Conservation (phyloP, 2,113 vertebrate species). For the Pteronura brasiliensis region DNA sequence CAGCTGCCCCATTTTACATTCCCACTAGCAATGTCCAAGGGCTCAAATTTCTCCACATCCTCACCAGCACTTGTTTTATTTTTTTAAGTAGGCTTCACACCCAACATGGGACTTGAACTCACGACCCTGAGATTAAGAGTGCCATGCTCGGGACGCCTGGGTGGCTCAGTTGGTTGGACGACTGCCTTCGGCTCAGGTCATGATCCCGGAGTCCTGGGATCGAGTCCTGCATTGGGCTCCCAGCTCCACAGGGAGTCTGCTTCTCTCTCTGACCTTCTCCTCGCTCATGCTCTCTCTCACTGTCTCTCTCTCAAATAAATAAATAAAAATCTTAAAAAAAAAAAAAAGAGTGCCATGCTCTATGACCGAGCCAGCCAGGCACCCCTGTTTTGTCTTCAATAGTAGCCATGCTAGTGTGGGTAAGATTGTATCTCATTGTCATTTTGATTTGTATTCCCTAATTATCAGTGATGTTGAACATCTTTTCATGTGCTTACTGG, state of each 20-base stretch:
- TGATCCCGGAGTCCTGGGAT: too few relatives aligned
- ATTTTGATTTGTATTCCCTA: background rate
- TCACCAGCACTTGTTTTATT: background rate
- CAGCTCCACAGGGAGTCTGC: too few relatives aligned
- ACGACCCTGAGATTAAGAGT: background rate
- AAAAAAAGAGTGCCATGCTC: background rate
- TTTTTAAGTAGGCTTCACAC: background rate
- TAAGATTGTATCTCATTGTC: background rate
- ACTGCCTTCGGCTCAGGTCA: too few relatives aligned
- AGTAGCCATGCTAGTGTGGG: background rate
- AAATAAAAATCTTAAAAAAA: too few relatives aligned
- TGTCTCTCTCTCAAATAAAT: too few relatives aligned
- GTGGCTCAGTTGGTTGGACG: too few relatives aligned
- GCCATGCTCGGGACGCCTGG: background rate
- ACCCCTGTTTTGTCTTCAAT: background rate
- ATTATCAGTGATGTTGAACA: background rate
- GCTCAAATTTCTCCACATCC: background rate
- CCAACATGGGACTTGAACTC: background rate
- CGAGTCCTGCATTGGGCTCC: too few relatives aligned
- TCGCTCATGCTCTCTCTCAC: too few relatives aligned
- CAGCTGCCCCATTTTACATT: background rate
- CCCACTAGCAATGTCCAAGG: background rate
- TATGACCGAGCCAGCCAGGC: background rate
- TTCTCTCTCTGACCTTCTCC: too few relatives aligned
- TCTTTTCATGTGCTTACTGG: background rate